phyloP scores from a whole-genome alignment of 2,797 vertebrate genomes.

The Myripristis murdjan region DNA sequence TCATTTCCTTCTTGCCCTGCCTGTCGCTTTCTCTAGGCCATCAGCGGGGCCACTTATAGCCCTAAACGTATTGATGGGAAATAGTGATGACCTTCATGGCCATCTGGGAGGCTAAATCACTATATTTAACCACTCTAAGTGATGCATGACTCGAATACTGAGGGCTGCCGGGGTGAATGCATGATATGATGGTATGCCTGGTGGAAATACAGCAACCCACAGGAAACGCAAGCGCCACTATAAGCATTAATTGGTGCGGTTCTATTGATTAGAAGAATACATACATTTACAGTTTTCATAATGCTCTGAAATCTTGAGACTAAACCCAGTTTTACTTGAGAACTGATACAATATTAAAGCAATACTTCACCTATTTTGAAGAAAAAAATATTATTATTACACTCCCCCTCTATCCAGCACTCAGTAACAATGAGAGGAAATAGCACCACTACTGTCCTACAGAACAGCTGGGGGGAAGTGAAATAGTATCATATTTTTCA shows the following conservation, averaged over 20 bases:
- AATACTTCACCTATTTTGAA: too few species aligned
- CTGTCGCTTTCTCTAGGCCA: conserved; percentile 12
- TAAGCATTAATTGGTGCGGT: neutral
- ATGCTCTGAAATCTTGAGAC: neutral
- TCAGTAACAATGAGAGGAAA: too few species aligned
- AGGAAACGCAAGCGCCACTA: neutral
- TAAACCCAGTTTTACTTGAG: neutral
- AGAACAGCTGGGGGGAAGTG: too few species aligned
- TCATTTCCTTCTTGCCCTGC: neutral
- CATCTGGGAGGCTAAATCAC: conserved; percentile 10
- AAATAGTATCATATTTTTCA: too few species aligned
- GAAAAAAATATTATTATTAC: too few species aligned
- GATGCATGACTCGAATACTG: conserved; percentile 24
- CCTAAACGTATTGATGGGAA: conserved; percentile 44
- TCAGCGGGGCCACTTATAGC: conserved; percentile 23
- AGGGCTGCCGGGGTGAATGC: neutral
- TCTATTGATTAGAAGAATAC: neutral
- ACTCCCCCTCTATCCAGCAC: too few species aligned
- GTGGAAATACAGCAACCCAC: conserved; percentile 1
- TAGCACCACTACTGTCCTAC: too few species aligned
- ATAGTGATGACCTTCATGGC: conserved; percentile 45
- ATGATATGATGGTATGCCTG: conserved; percentile 1
- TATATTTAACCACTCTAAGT: conserved; percentile 30
- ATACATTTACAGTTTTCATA: neutral
- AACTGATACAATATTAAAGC: too few species aligned